These are phyloP conservation scores for Physella acuta DNA, from an alignment of 1,140 invertebrate genomes.

Conservation along the genomic window DNA sequence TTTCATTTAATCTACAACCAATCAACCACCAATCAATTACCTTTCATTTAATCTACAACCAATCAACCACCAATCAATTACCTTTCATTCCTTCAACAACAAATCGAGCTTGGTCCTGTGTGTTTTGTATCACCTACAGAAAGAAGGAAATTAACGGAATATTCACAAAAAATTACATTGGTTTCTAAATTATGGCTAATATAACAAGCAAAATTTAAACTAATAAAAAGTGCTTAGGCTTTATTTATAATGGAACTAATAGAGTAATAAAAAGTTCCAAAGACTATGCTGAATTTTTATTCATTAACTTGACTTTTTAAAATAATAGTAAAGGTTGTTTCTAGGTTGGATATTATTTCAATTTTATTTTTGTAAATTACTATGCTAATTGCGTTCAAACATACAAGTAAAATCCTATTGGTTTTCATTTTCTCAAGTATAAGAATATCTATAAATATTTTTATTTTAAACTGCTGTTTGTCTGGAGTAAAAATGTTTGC, in stretches of 20 bases:
- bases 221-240: background rate
- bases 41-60: background rate
- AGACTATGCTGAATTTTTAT: too few relatives aligned
- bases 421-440: background rate
- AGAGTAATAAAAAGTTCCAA: too few relatives aligned
- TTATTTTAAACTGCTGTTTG: background rate
- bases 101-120: constrained; percentile 46
- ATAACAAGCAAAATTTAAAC: background rate
- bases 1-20: background rate
- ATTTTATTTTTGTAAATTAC: too few relatives aligned
- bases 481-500: background rate
- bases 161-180: background rate
- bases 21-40: background rate
- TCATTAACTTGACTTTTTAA: too few relatives aligned
- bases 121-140: constrained; percentile 44
- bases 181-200: background rate
- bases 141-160: background rate
- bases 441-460: background rate
- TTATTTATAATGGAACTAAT: too few relatives aligned
- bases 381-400: too few relatives aligned
- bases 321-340: too few relatives aligned
- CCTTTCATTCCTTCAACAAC: constrained; percentile 48
- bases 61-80: constrained; percentile 19
- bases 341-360: too few relatives aligned
- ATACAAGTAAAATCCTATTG: background rate